Evolutionary conservation across 2,888 invertebrate species (phyloP), one percentile per base, ranked within the genome.

Genomic region (Leptopterna dolabrata): DNA sequence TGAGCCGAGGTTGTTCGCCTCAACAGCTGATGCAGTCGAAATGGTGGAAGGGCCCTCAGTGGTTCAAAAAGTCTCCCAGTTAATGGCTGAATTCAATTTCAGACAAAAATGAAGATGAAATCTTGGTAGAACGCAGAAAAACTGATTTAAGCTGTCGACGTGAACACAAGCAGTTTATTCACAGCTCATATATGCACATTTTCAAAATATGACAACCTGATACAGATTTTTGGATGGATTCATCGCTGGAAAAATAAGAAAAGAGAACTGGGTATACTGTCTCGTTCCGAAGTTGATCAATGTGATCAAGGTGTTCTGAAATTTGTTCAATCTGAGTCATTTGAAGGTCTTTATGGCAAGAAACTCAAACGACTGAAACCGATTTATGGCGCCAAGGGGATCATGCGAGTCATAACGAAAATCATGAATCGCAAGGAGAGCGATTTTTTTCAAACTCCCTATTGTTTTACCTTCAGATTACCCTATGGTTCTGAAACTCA

Each of bases 291-390:
- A 70, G 14, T 70, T 14, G 14, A 14, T 9, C 70, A 70, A 7
- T 6, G 70, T 27, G 70, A 70, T 6, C 7, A 70, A 9, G 43
- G 43, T 43, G 7, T 43, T 13, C 76, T n/a, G n/a, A n/a, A n/a
- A n/a, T n/a, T n/a, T n/a, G n/a, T n/a, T n/a, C n/a, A n/a, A n/a
- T n/a, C n/a, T n/a, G n/a, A n/a, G n/a, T n/a, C n/a, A n/a, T n/a
- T n/a, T n/a, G n/a, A n/a, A n/a, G n/a, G n/a, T n/a, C n/a, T n/a
- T n/a, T n/a, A n/a, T n/a, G n/a, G n/a, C n/a, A n/a, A n/a, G n/a
- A n/a, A n/a, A n/a, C n/a, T 76, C 76, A 76, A 76, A 76, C 76
- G 76, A 4, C 76, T 76, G 9, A 76, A 76, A 24, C 76, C 76
- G 4, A 76, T 76, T 16, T 76, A n/a, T 29, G 76, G 24, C 24